These are phyloP conservation scores for Gallinago paraguaiae DNA, from an alignment of 2,113 vertebrate species.

Conservation along the genomic window DNA sequence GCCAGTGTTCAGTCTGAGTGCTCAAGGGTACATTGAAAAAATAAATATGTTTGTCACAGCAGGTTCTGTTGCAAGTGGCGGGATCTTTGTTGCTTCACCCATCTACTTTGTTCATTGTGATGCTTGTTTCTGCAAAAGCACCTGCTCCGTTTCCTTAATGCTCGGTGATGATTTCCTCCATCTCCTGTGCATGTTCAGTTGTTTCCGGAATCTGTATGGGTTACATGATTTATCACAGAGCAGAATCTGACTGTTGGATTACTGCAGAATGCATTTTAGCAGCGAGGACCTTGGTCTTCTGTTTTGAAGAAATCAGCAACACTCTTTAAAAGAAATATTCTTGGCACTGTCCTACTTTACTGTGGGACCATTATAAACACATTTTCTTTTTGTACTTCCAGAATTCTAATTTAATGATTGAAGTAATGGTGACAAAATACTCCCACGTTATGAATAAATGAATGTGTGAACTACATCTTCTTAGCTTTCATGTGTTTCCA, in stretches of 20 bases:
- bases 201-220: not conserved
- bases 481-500: conserved; percentile 39
- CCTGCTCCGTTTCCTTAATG: not conserved
- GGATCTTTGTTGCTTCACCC: not conserved
- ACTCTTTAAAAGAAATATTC: not conserved
- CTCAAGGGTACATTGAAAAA: not conserved
- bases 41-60: not conserved
- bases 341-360: conserved; percentile 11
- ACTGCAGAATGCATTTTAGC: not conserved
- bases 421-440: conserved; percentile 44
- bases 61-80: not conserved
- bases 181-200: not conserved
- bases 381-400: conserved; percentile 21
- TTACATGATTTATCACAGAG: not conserved
- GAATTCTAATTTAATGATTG: conserved; percentile 30
- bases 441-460: conserved; percentile 45
- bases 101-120: not conserved
- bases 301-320: not conserved
- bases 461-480: conserved; percentile 37
- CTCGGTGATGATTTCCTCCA: not conserved
- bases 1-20: not conserved
- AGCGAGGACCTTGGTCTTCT: not conserved
- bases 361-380: not conserved
- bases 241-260: not conserved
- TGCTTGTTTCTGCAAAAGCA: not conserved